These are phyloP conservation scores for Dinocampus coccinellae DNA, from an alignment of 2,888 invertebrate species.

Conservation along the genomic window DNA sequence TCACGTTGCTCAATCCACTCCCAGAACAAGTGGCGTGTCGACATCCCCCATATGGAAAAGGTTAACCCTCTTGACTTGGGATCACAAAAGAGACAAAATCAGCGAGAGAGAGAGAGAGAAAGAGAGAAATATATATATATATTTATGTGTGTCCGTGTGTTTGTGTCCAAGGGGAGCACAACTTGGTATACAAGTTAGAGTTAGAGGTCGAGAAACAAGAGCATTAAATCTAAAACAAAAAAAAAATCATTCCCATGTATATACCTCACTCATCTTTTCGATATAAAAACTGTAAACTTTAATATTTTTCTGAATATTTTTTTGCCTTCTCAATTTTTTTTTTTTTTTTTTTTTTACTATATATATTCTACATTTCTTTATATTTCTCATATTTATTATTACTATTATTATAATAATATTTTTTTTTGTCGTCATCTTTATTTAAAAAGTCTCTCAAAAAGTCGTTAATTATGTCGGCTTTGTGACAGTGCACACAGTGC, in stretches of 20 bases:
- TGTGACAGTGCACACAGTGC: slow-evolving; percentile 2
- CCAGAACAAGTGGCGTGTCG: slow-evolving; percentile 17
- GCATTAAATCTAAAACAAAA: slow-evolving; percentile 18
- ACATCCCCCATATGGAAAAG: slow-evolving; percentile 43
- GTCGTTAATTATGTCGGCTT: slow-evolving; percentile 27
- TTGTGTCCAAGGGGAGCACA: slow-evolving; percentile 29
- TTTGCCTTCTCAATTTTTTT: slow-evolving; percentile 40
- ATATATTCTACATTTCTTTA: too few species aligned
- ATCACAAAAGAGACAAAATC: slow-evolving; percentile 41
- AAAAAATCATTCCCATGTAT: neutral
- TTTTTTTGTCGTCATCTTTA: slow-evolving; percentile 3
- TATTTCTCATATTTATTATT: too few species aligned
- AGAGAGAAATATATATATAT: too few species aligned
- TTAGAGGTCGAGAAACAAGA: slow-evolving; percentile 18
- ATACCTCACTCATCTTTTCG: slow-evolving; percentile 14
- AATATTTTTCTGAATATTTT: too few species aligned
- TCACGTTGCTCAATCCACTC: neutral
- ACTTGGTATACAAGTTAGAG: neutral
- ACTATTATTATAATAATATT: too few species aligned
- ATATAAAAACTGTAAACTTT: slow-evolving; percentile 34
- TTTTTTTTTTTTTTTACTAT: slow-evolving; percentile 36
- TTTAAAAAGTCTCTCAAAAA: slow-evolving; percentile 15
- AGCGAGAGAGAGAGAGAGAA: slow-evolving; percentile 39
- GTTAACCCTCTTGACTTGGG: slow-evolving; percentile 46
- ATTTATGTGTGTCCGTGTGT: too few species aligned